A percentile compares a stretch with the other conserved stretches of the same genome.
These are phyloP conservation scores for Lycaena phlaeas DNA, from an alignment of 2,888 invertebrate genomes.

Conservation along the genomic window DNA sequence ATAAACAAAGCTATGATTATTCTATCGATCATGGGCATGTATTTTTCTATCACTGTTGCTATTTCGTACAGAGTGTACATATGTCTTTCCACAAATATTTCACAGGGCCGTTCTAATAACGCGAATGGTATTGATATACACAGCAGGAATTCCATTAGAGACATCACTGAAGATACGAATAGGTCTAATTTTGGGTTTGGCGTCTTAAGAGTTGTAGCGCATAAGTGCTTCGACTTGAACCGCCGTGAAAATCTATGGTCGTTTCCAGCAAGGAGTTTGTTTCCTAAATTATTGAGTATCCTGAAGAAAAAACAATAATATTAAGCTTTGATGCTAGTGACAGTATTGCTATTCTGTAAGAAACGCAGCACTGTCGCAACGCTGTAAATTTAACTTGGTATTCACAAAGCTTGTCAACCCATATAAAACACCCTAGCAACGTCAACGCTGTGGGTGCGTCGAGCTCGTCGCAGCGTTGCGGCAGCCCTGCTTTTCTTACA, in stretches of 20 bases:
- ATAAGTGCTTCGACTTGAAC: neutral
- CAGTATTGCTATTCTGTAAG: too few species aligned
- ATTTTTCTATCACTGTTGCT: constrained; percentile 23
- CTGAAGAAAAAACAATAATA: neutral
- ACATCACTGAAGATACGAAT: constrained; percentile 32
- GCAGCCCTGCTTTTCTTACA: neutral
- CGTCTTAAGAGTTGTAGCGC: neutral
- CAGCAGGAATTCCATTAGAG: constrained; percentile 29
- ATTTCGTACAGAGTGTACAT: constrained; percentile 21
- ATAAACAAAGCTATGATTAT: constrained; percentile 28
- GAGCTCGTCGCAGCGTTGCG: too few species aligned
- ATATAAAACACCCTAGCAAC: too few species aligned
- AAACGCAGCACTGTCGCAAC: too few species aligned
- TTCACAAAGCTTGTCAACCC: too few species aligned
- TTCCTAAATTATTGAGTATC: neutral
- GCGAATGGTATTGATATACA: constrained; percentile 36
- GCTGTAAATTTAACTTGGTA: too few species aligned
- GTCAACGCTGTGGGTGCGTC: too few species aligned
- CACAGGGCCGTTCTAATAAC: constrained; percentile 30
- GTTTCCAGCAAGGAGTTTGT: neutral
- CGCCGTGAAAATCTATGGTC: neutral
- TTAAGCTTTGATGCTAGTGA: neutral
- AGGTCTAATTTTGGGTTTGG: constrained; percentile 14
- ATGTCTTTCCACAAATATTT: constrained; percentile 24
- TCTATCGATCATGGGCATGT: constrained; percentile 29